phyloP scores from a whole-genome alignment of 1,140 invertebrate genomes.

The Xylocopa sonorina region DNA sequence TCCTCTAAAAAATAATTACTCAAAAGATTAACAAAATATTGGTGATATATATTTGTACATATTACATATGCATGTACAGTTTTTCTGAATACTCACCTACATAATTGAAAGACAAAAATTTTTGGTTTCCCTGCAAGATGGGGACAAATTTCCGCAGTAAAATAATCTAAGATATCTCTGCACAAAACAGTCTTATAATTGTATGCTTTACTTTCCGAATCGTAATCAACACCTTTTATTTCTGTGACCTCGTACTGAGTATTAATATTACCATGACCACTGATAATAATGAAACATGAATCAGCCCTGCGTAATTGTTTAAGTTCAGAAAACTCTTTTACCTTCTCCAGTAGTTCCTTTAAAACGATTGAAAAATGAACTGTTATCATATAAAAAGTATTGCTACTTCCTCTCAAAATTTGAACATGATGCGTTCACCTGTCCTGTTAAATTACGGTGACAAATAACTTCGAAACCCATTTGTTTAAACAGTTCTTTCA shows the following conservation, averaged over 20 bases:
- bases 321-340: constrained; percentile 74
- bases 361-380: constrained; percentile 33
- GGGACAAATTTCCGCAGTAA: constrained; percentile 84
- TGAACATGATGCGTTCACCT: constrained; percentile 65
- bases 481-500: constrained; percentile 80
- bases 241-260: constrained; percentile 70
- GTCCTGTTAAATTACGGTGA: constrained; percentile 76
- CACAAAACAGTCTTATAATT: constrained; percentile 67
- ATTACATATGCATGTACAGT: too few species aligned
- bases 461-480: constrained; percentile 82
- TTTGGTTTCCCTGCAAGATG: constrained; percentile 87
- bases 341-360: constrained; percentile 75
- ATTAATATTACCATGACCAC: constrained; percentile 83
- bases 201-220: background rate
- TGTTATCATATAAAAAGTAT: background rate
- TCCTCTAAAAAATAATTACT: constrained; percentile 30
- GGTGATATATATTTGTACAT: background rate
- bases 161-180: constrained; percentile 83
- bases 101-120: constrained; percentile 90
- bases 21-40: background rate
- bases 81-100: constrained; percentile 81
- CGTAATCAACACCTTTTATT: constrained; percentile 70
- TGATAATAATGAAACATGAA: constrained; percentile 83
- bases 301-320: constrained; percentile 77
- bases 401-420: background rate